Base-by-base conservation (phyloP, 2,888 invertebrate species). In the Operophtera brumata region DNA sequence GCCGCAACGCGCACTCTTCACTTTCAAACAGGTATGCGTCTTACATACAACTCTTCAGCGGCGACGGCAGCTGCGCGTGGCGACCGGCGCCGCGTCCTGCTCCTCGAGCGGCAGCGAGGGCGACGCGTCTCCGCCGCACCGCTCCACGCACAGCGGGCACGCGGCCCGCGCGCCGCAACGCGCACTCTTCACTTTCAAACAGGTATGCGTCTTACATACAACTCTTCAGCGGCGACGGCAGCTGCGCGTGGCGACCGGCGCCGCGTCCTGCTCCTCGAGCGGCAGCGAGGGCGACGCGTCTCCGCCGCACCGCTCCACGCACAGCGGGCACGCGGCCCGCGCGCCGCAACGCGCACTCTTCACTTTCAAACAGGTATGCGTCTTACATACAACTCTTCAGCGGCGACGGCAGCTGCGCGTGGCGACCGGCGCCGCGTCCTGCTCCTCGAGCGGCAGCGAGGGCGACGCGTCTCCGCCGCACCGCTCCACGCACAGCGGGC, bases 181-280 rank as follows among this genome's bases (percentile, higher is more conserved):
- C 73, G 97, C 97, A 9, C 92, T 98, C 52, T 98, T 98, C 88
- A 98, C 98, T 66, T 98, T 97, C 86, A 96, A 96, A 91, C 97
- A 97, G 93, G 96, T 96, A 62, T 32, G 30, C 9, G 8, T 14
- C 14, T n/a, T 11, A 13, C 41, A 32, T 81, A n/a, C 20, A 20
- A 4, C 20, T 20, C 92, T 98, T 77, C 97, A 97, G 75, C 94
- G 96, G 70, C 94, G 97, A 69, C 94, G 95, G 70, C 97, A 97
- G 82, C 91, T 98, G 75, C 94, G 95, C 62, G 94, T 95, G 75
- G 92, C 92, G 62, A n/a, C 86, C 45, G 91, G 91, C 60, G 85
- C 87, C 50, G 79, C 84, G 0, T 87, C 92, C 11, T 93, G 93
- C 0, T 87, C 87, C 3, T 88, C 88, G 53, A 85, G 84, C 57